These are phyloP conservation scores for Pangasius mekongensis DNA, from an alignment of 2,797 vertebrate species.

Conservation along the genomic window DNA sequence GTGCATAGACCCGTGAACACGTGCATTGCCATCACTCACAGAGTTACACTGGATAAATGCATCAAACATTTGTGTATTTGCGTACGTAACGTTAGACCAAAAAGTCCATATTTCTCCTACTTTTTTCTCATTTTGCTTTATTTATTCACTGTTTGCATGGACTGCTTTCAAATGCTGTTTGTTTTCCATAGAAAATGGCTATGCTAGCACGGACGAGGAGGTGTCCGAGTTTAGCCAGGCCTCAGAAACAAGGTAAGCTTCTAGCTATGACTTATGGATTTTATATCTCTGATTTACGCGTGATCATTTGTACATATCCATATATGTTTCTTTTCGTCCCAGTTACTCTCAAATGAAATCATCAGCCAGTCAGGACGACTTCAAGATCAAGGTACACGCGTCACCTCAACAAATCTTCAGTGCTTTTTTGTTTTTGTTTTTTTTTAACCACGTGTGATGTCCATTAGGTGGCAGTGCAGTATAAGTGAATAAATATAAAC, in stretches of 20 bases:
- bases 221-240: constrained; percentile 90
- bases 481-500: not conserved
- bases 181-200: constrained; percentile 87
- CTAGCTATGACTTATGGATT: not conserved
- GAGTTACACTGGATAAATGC: not conserved
- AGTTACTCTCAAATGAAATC: constrained; percentile 91
- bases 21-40: too few species aligned
- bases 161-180: not conserved
- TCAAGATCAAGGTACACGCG: constrained; percentile 87
- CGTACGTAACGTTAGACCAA: not conserved
- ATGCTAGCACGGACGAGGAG: constrained; percentile 93
- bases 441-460: not conserved
- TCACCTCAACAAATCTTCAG: not conserved
- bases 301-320: not conserved
- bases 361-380: constrained; percentile 96
- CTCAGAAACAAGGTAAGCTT: constrained; percentile 88
- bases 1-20: too few species aligned
- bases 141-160: not conserved
- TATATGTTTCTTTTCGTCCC: constrained; percentile 34
- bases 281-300: not conserved
- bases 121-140: not conserved
- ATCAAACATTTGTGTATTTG: not conserved
- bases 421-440: not conserved
- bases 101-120: too few species aligned
- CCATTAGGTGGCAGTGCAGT: constrained; percentile 70